phyloP scores from a whole-genome alignment of 2,113 vertebrate species.

The Cyanoderma ruficeps region DNA sequence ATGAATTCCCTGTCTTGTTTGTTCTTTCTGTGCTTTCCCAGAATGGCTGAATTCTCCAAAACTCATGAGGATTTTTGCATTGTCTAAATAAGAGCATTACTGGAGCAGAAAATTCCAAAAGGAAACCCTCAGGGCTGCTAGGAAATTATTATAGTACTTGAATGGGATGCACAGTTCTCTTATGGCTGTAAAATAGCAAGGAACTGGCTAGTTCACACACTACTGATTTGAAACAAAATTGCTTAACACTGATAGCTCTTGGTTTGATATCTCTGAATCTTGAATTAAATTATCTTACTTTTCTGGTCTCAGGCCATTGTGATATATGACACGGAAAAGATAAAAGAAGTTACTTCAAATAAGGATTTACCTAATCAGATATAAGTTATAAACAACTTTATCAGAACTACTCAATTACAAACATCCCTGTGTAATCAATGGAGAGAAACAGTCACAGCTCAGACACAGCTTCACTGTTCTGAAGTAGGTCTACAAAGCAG shows the following conservation, averaged over 20 bases:
- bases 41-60: background rate
- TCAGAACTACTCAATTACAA: background rate
- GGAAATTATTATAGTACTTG: background rate
- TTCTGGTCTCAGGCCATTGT: background rate
- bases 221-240: background rate
- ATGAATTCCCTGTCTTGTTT: background rate
- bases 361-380: background rate
- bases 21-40: background rate
- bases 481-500: background rate
- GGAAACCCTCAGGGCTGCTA: background rate
- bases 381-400: conserved; percentile 24
- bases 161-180: background rate
- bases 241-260: background rate
- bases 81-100: background rate
- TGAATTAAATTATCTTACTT: conserved; percentile 12
- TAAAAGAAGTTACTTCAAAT: background rate
- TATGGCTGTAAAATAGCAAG: background rate
- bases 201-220: background rate
- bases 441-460: background rate
- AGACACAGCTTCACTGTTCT: background rate
- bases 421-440: background rate
- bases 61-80: background rate
- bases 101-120: background rate
- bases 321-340: background rate
- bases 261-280: background rate